Evolutionary conservation across 2,888 invertebrate species (phyloP).

Genomic region (Ectropis crepuscularia): DNA sequence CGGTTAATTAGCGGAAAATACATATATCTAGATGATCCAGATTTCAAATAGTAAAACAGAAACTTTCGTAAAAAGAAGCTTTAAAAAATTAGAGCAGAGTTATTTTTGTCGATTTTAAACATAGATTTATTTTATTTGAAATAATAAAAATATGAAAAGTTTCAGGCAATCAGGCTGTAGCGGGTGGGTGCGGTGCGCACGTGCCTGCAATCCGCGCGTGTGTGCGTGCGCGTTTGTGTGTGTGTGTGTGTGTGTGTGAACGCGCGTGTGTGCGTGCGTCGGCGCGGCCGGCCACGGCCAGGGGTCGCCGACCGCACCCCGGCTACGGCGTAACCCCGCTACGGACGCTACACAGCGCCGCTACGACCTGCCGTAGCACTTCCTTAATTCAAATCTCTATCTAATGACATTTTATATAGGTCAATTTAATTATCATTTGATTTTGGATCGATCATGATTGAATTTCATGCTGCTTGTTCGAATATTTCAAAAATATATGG

Average conservation of each 20-base stretch:
- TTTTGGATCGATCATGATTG: not conserved
- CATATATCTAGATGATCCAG: too few species aligned
- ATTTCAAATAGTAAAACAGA: too few species aligned
- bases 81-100: too few species aligned
- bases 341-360: conserved; percentile 68
- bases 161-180: conserved; percentile 40
- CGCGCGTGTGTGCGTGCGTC: conserved; percentile 33
- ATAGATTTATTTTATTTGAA: too few species aligned
- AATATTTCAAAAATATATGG: too few species aligned
- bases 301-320: conserved; percentile 84
- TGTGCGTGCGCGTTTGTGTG: not conserved
- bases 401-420: conserved; percentile 67
- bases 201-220: conserved; percentile 50
- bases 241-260: conserved; percentile 16
- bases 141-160: not conserved
- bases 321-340: conserved; percentile 79
- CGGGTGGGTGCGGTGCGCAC: conserved; percentile 62
- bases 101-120: too few species aligned
- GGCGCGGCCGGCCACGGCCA: conserved; percentile 68
- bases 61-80: too few species aligned
- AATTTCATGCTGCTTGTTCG: too few species aligned
- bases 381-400: conserved; percentile 68
- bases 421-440: conserved; percentile 50
- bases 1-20: too few species aligned
- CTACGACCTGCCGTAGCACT: conserved; percentile 65